Evolutionary conservation across 2,888 invertebrate species (phyloP).

Genomic region (Torymus auratus): DNA sequence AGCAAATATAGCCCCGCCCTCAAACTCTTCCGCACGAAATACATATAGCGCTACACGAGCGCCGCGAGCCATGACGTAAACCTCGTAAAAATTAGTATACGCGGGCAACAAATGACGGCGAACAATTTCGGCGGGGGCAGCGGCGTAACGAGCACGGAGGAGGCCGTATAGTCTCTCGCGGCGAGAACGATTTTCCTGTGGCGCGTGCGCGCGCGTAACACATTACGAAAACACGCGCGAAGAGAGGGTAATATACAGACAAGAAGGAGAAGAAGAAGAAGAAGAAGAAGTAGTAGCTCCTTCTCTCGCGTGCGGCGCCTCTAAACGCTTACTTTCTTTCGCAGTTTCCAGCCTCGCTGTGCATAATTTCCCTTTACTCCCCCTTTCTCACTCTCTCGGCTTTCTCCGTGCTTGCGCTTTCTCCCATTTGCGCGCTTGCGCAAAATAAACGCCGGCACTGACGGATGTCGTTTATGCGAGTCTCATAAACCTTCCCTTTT

Average conservation of each 20-base stretch:
- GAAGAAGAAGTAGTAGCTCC: neutral
- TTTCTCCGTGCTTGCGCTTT: slow-evolving; percentile 13
- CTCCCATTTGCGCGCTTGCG: slow-evolving; percentile 9
- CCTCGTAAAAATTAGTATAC: too few species aligned
- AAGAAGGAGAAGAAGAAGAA: too few species aligned
- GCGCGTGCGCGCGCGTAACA: neutral
- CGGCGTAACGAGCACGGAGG: too few species aligned
- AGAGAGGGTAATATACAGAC: too few species aligned
- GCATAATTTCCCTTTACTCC: slow-evolving; percentile 5
- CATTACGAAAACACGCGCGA: slow-evolving; percentile 4
- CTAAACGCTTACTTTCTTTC: slow-evolving; percentile 34
- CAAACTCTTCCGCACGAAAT: too few species aligned
- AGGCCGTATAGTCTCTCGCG: neutral
- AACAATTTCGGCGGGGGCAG: too few species aligned
- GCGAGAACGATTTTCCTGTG: slow-evolving; percentile 9
- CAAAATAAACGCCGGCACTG: slow-evolving; percentile 50
- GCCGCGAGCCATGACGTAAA: too few species aligned
- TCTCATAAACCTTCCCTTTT: slow-evolving; percentile 59
- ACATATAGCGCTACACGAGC: too few species aligned
- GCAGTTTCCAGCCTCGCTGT: neutral
- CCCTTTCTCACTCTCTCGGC: slow-evolving; percentile 1
- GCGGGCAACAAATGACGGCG: too few species aligned
- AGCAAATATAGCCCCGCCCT: too few species aligned
- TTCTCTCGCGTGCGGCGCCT: neutral
- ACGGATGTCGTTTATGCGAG: slow-evolving; percentile 60